phyloP scores from a whole-genome alignment of 2,113 vertebrate genomes.

The Helogale parvula region DNA sequence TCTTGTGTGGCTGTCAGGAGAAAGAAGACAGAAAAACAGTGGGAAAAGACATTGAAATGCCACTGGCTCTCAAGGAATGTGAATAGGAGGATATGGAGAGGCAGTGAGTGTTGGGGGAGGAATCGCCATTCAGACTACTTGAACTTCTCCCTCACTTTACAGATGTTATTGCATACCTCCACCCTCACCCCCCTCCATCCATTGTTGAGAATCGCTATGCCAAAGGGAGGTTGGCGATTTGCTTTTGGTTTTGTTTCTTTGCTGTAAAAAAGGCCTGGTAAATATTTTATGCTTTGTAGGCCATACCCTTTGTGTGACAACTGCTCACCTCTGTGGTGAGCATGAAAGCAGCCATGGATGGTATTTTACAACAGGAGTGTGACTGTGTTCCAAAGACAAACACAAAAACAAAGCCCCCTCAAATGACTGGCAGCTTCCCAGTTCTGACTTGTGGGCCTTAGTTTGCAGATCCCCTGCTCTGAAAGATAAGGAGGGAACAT shows the following conservation, averaged over 20 bases:
- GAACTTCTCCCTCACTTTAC: background rate
- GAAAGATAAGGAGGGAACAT: background rate
- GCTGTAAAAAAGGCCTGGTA: background rate
- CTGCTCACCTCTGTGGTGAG: background rate
- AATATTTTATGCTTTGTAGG: background rate
- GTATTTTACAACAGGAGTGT: background rate
- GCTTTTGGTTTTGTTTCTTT: background rate
- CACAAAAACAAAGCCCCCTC: background rate
- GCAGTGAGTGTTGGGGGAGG: too few species aligned
- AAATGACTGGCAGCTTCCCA: background rate
- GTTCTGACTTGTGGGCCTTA: background rate
- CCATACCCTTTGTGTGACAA: accelerated
- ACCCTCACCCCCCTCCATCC: background rate
- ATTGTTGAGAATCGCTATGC: background rate
- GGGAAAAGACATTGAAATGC: background rate
- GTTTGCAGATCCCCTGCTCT: background rate
- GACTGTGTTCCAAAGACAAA: background rate
- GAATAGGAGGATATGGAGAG: background rate
- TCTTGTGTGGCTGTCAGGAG: background rate
- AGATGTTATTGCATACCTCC: background rate
- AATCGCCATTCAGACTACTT: background rate
- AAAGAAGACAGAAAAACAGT: background rate
- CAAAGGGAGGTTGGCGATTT: background rate
- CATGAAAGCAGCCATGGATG: background rate
- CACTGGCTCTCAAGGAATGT: background rate